Evolutionary conservation across 2,888 invertebrate species (phyloP).

Genomic region (Dasypolia templi): DNA sequence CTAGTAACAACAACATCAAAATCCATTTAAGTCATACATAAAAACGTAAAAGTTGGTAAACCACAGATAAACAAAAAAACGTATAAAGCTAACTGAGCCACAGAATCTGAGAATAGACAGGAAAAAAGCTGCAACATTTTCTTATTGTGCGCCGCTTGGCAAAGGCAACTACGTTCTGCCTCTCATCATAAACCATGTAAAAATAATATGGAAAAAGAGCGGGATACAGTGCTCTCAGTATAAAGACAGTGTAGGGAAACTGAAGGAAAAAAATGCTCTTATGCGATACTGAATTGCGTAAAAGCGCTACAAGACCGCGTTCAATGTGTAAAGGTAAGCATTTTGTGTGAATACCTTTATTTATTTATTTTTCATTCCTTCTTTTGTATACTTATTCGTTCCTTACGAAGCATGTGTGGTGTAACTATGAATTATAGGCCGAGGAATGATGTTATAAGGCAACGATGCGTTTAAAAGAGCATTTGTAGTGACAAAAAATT

Average conservation of each 20-base stretch:
- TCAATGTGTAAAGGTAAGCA: conserved; percentile 40
- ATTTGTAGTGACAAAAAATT: background rate
- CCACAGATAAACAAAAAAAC: conserved; percentile 38
- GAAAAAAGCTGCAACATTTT: conserved; percentile 65
- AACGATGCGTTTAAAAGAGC: background rate
- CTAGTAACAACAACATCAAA: background rate
- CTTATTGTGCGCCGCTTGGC: conserved; percentile 63
- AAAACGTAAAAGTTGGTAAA: conserved; percentile 11
- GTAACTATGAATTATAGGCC: background rate
- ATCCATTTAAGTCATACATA: background rate
- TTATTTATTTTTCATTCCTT: conserved; percentile 35
- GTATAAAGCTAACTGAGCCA: conserved; percentile 39
- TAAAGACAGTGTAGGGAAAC: conserved; percentile 54
- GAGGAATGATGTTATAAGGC: background rate
- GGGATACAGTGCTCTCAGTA: conserved; percentile 44
- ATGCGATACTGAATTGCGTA: conserved; percentile 55
- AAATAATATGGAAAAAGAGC: conserved; percentile 75
- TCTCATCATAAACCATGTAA: conserved; percentile 76
- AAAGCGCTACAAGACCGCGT: conserved; percentile 48
- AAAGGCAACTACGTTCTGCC: conserved; percentile 70
- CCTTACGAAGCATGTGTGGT: background rate
- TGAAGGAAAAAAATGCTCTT: conserved; percentile 53
- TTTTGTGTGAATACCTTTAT: conserved; percentile 45
- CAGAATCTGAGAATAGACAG: conserved; percentile 63
- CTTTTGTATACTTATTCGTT: conserved; percentile 11